Percentiles rank a stretch among this genome's conserved stretches.
Conservation (phyloP, 2,888 invertebrate species). For the Ferdinandea cuprea region DNA sequence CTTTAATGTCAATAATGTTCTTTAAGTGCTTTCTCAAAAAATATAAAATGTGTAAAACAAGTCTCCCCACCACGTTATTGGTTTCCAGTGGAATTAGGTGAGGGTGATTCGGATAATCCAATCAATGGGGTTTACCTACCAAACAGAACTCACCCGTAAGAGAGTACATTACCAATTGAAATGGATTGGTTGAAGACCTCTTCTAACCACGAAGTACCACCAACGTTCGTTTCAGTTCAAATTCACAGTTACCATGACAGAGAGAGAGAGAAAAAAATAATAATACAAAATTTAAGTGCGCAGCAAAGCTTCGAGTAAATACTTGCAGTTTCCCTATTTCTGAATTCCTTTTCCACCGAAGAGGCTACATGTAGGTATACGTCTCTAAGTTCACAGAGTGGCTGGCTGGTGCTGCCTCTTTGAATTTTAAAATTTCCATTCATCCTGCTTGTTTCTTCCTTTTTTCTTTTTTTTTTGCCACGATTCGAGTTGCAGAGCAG, state of each 20-base stretch:
- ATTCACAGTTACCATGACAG: too few relatives aligned
- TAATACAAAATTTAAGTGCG: slow-evolving; percentile 39
- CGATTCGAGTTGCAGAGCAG: slow-evolving; percentile 40
- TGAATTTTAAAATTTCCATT: slow-evolving; percentile 56
- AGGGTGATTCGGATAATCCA: slow-evolving; percentile 19
- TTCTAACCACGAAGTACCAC: slow-evolving; percentile 34
- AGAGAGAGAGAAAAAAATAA: slow-evolving; percentile 19
- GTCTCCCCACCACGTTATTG: neutral
- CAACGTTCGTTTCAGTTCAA: slow-evolving; percentile 37
- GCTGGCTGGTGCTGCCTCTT: slow-evolving; percentile 8
- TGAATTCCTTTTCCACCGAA: neutral
- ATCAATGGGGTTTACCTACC: neutral
- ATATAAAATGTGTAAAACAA: too few relatives aligned
- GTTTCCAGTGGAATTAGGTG: neutral
- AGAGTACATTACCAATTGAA: slow-evolving; percentile 49
- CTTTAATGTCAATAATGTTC: neutral
- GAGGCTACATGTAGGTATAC: too few relatives aligned
- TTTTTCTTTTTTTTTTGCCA: slow-evolving; percentile 21
- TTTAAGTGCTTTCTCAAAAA: neutral
- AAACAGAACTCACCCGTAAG: neutral
- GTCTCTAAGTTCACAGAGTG: neutral
- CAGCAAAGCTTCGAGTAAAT: slow-evolving; percentile 17
- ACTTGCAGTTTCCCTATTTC: neutral
- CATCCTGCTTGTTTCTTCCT: slow-evolving; percentile 5
- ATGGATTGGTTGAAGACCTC: slow-evolving; percentile 57